Percentiles rank a stretch among this genome's conserved stretches.
phyloP scores from a whole-genome alignment of 2,113 vertebrate genomes.

The Limanda limanda region DNA sequence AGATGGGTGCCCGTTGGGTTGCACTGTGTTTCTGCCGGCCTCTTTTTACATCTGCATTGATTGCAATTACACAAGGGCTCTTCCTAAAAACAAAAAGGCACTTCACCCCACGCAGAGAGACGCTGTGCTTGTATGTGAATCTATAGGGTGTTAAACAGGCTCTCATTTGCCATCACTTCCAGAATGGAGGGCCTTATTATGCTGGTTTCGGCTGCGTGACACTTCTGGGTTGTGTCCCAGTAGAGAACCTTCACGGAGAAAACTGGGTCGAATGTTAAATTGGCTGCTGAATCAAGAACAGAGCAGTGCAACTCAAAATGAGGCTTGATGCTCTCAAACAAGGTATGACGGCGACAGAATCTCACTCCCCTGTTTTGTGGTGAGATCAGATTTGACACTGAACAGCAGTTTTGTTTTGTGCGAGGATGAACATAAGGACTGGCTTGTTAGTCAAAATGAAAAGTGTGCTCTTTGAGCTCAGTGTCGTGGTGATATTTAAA shows the following conservation, averaged over 20 bases:
- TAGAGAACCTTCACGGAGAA: conserved; percentile 67
- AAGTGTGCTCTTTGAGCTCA: conserved; percentile 17
- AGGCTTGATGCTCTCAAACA: conserved; percentile 54
- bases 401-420: conserved; percentile 31
- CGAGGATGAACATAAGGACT: conserved; percentile 16
- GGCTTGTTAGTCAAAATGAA: conserved; percentile 17
- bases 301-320: conserved; percentile 60
- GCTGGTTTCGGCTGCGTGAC: conserved; percentile 78
- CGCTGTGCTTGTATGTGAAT: conserved; percentile 37
- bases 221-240: conserved; percentile 85
- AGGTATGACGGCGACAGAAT: conserved; percentile 44
- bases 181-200: conserved; percentile 72
- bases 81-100: conserved; percentile 13
- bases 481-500: conserved; percentile 25
- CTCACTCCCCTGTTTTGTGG: conserved; percentile 38
- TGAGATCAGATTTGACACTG: conserved; percentile 22
- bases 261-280: conserved; percentile 83
- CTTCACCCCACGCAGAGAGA: conserved; percentile 26
- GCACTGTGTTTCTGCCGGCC: conserved; percentile 40
- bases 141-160: conserved; percentile 48
- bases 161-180: conserved; percentile 56
- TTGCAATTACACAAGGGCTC: conserved; percentile 39
- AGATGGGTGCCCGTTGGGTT: conserved; percentile 43
- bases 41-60: conserved; percentile 35
- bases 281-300: conserved; percentile 75